These are phyloP conservation scores for Oophaga sylvatica DNA, from an alignment of 2,797 vertebrate species.

Conservation along the genomic window DNA sequence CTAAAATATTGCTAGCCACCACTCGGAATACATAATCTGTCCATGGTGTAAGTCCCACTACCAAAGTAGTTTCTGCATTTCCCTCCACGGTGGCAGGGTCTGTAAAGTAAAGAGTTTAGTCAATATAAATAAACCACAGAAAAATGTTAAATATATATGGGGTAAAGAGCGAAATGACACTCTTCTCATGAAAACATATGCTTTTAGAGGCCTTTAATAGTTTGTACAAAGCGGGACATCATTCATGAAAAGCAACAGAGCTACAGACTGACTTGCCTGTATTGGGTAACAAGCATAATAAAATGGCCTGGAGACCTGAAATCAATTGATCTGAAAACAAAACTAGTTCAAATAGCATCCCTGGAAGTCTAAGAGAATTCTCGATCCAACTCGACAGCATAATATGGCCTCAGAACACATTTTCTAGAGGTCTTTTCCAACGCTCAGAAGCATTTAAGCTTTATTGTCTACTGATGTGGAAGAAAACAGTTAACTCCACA, in stretches of 20 bases:
- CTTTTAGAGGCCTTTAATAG: not conserved
- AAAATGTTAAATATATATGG: not conserved
- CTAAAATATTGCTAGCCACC: constrained; percentile 93
- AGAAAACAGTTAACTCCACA: not conserved
- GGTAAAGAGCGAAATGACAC: not conserved
- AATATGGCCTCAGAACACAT: too few species aligned
- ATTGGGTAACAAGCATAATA: too few species aligned
- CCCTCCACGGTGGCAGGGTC: constrained; percentile 92
- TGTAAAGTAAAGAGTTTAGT: constrained; percentile 64
- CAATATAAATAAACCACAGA: not conserved
- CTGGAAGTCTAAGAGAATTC: too few species aligned
- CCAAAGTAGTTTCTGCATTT: constrained; percentile 86
- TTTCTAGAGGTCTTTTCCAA: too few species aligned
- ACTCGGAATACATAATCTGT: constrained; percentile 96
- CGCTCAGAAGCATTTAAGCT: too few species aligned
- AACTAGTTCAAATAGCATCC: not conserved
- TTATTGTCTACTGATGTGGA: not conserved
- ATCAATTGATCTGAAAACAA: not conserved
- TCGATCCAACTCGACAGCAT: too few species aligned
- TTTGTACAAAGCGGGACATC: too few species aligned
- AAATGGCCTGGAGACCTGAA: too few species aligned
- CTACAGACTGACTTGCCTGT: too few species aligned
- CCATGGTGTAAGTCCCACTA: constrained; percentile 90
- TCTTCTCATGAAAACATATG: not conserved
- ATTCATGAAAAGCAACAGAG: too few species aligned